phyloP scores from a whole-genome alignment of 2,797 vertebrate species.

The Hemitrygon akajei region DNA sequence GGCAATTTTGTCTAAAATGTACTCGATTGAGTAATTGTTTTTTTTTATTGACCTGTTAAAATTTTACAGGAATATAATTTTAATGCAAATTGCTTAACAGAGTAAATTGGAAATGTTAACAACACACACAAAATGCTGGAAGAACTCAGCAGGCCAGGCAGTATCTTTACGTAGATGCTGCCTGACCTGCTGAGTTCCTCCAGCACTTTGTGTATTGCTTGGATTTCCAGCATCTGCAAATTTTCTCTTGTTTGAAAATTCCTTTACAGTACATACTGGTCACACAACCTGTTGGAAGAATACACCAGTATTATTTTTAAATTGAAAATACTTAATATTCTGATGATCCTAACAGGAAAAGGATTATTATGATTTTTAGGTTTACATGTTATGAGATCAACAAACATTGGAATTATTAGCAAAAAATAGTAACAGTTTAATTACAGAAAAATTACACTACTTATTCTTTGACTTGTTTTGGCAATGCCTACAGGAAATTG shows the following conservation, averaged over 20 bases:
- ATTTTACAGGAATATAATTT: background rate
- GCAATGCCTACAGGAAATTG: background rate
- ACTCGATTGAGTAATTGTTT: background rate
- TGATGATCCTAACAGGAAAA: background rate
- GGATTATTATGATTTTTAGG: background rate
- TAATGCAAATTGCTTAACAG: background rate
- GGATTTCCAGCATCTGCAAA: too few species aligned
- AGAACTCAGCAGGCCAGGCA: too few species aligned
- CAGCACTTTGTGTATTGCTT: too few species aligned
- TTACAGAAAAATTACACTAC: background rate
- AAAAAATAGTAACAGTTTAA: background rate
- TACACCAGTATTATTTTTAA: background rate
- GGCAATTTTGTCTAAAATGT: background rate
- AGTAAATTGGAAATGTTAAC: background rate
- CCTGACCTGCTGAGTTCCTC: too few species aligned
- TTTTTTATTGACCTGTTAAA: background rate
- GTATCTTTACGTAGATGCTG: too few species aligned
- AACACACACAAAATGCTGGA: too few species aligned
- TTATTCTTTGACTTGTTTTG: background rate
- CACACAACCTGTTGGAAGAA: background rate
- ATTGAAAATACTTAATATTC: background rate
- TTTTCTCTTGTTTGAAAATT: background rate
- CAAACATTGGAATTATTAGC: background rate
- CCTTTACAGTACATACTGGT: background rate
- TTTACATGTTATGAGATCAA: background rate